Evolutionary conservation across 1,140 invertebrate species (phyloP).

Genomic region (Laupala kohalensis): DNA sequence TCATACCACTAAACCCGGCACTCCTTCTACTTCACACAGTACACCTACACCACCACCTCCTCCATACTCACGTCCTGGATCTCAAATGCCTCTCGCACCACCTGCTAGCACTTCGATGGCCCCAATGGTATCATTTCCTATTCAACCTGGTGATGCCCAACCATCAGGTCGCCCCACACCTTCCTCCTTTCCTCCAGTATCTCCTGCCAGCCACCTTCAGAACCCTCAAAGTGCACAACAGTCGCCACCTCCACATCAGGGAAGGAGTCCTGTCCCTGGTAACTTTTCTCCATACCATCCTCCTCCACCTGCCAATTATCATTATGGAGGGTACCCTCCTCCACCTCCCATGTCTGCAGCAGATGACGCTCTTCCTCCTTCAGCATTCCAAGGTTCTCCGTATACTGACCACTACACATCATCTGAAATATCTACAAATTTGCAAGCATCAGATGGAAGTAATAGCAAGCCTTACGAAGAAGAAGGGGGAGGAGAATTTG

Average conservation of each 20-base stretch:
- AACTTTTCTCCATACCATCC: conserved; percentile 35
- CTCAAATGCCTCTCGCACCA: not conserved
- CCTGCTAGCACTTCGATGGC: not conserved
- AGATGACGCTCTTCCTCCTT: conserved; percentile 20
- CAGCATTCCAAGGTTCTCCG: conserved; percentile 16
- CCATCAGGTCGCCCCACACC: not conserved
- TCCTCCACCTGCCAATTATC: conserved; percentile 32
- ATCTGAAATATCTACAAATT: conserved; percentile 11
- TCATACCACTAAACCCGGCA: not conserved
- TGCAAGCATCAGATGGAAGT: conserved; percentile 20
- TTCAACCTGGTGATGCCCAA: not conserved
- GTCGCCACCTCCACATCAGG: conserved; percentile 25
- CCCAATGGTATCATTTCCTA: conserved; percentile 1
- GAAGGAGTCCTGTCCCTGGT: conserved; percentile 23
- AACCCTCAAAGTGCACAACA: conserved; percentile 20
- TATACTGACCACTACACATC: conserved; percentile 21
- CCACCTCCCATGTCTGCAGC: conserved; percentile 30
- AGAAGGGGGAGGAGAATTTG: conserved; percentile 55
- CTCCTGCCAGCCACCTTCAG: conserved; percentile 6
- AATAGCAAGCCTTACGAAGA: conserved; percentile 32
- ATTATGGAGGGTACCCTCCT: conserved; percentile 34
- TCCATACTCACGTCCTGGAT: conserved; percentile 8
- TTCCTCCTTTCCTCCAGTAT: not conserved
- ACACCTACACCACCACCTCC: conserved; percentile 12
- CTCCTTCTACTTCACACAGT: not conserved